Evolutionary conservation across 1,140 invertebrate species (phyloP).

Genomic region (Semibalanus balanoides): DNA sequence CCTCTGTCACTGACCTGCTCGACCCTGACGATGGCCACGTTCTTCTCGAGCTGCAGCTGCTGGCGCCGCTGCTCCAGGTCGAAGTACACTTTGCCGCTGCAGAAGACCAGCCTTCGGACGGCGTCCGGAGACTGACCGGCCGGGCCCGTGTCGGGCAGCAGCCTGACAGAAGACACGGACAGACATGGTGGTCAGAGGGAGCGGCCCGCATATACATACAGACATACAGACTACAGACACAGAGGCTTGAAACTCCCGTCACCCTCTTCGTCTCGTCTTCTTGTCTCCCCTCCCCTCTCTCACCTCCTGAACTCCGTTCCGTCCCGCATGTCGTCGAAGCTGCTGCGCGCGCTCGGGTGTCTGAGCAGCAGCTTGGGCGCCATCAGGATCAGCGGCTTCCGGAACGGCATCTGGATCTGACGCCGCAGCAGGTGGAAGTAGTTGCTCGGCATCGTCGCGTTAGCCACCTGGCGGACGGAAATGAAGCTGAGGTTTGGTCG

Average conservation of each 20-base stretch:
- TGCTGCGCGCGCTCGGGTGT: conserved; percentile 85
- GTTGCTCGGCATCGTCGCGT: background rate
- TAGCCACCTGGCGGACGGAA: background rate
- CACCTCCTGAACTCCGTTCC: conserved; percentile 38
- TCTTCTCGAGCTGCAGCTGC: conserved; percentile 55
- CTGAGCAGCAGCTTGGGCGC: conserved; percentile 93
- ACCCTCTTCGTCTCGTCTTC: no score
- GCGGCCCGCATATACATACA: background rate
- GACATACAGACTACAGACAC: background rate
- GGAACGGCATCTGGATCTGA: conserved; percentile 89
- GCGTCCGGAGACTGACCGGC: background rate
- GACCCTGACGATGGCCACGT: conserved; percentile 70
- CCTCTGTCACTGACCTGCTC: conserved; percentile 58
- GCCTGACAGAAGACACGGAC: background rate
- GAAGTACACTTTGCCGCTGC: conserved; percentile 92
- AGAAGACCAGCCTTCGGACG: conserved; percentile 83
- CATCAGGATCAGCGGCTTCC: conserved; percentile 91
- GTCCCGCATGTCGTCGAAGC: conserved; percentile 84
- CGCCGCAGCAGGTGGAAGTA: conserved; percentile 90
- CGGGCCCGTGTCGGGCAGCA: background rate
- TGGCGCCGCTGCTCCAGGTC: conserved; percentile 76
- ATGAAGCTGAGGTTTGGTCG: no score
- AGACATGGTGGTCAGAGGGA: background rate
- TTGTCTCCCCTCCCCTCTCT: no score
- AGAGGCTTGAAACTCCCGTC: background rate